Evolutionary conservation across 2,888 invertebrate species (phyloP), one percentile per base, ranked within the genome.

Genomic region (Pantelozetes paolii): DNA sequence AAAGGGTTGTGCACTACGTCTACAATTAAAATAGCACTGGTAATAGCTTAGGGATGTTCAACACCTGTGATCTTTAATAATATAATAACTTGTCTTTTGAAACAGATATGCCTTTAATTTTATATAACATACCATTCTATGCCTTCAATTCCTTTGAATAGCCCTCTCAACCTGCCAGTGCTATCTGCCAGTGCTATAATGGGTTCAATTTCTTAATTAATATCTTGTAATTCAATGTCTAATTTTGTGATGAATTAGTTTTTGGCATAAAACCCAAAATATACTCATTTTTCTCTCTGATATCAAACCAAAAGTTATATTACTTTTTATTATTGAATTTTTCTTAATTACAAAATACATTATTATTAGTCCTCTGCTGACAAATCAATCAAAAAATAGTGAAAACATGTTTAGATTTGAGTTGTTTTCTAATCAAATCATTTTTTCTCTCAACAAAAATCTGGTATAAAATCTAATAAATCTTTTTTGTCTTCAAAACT

Each of bases 31-130:
- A 42, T 18, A 20, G 67, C 42, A 67, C 67, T n/a, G n/a, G n/a
- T n/a, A n/a, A n/a, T n/a, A n/a, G n/a, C n/a, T n/a, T n/a, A n/a
- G 36, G 20, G 36, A 67, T 67, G 67, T 36, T 40, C 67, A 67
- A 67, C 67, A 67, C 67, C 67, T 67, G 67, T 20, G 67, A 23
- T 67, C 23, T 36, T 23, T 67, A 67, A 40, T 67, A 59, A 59
- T 2, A 32, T 28, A 30, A n/a, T 13, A 30, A 40, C 40, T 40
- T 57, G 2, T 40, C 23, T 67, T 18, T 32, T 15, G 30, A 23
- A 40, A 67, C 6, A 40, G 67, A 40, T 67, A 67, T 32, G 59
- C 59, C 11, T 67, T 42, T 67, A 36, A 67, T 67, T 67, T 42
- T 67, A 42, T 67, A 23, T 67, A 67, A 20, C 59, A 30, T 59